phyloP scores from a whole-genome alignment of 2,888 invertebrate genomes.

The Brachynemurus nebulosus region DNA sequence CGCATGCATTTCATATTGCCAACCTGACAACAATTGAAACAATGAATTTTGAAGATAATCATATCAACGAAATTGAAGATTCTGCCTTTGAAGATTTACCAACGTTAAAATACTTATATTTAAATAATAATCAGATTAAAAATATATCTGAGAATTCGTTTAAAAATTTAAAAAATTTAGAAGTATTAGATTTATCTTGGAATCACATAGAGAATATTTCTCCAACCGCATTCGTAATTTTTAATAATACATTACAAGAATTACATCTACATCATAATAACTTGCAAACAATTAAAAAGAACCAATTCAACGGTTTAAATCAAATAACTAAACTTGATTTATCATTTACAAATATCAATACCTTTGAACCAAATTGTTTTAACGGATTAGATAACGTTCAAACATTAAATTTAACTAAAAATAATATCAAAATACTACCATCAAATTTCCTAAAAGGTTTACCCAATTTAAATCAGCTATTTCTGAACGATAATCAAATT shows the following conservation, averaged over 20 bases:
- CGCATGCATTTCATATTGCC: not conserved
- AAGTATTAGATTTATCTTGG: conserved; percentile 8
- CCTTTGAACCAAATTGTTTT: conserved; percentile 12
- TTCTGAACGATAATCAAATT: conserved; percentile 5
- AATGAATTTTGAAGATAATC: conserved; percentile 8
- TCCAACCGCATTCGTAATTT: conserved; percentile 8
- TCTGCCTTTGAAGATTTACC: conserved; percentile 10
- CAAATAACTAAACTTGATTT: conserved; percentile 10
- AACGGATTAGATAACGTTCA: conserved; percentile 10
- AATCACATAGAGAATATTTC: conserved; percentile 9
- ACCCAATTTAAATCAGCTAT: conserved; percentile 5
- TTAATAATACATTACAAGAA: not conserved
- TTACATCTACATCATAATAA: not conserved
- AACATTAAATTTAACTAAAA: conserved; percentile 6
- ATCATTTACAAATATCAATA: conserved; percentile 9
- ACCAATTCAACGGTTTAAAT: conserved; percentile 8
- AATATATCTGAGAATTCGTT: conserved; percentile 6
- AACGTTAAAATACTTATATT: conserved; percentile 7
- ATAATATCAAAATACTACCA: conserved; percentile 10
- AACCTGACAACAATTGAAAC: not conserved
- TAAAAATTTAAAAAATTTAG: conserved; percentile 6
- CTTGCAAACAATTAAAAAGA: not conserved
- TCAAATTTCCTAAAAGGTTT: conserved; percentile 9
- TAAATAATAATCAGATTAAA: conserved; percentile 10
- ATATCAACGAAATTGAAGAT: conserved; percentile 9